phyloP scores from a whole-genome alignment of 2,113 vertebrate species.

The Lynx canadensis region DNA sequence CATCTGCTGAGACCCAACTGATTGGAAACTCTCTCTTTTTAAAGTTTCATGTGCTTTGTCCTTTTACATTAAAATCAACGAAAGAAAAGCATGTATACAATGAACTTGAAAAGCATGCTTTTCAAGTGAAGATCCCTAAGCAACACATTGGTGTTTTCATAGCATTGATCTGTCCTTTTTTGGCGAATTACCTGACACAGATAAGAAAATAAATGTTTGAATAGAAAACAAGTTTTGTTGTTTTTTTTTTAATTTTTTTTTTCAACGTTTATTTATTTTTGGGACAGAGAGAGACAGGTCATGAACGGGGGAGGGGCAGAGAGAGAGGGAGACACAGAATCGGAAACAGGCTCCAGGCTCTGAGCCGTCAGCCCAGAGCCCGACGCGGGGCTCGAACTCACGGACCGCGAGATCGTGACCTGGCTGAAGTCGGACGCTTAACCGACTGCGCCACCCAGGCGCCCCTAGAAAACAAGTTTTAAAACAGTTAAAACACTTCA shows the following conservation, averaged over 20 bases:
- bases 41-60: background rate
- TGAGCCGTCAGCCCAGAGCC: too few relatives aligned
- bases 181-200: background rate
- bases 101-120: background rate
- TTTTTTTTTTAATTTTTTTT: too few relatives aligned
- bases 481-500: background rate
- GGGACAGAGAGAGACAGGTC: too few relatives aligned
- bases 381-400: too few relatives aligned
- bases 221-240: slow-evolving; percentile 21
- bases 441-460: too few relatives aligned
- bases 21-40: background rate
- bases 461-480: slow-evolving; percentile 23
- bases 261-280: too few relatives aligned
- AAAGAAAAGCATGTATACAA: background rate
- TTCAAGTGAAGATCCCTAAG: background rate
- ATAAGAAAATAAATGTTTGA: slow-evolving; percentile 1
- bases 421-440: too few relatives aligned
- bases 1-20: background rate
- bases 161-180: background rate
- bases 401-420: too few relatives aligned
- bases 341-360: too few relatives aligned
- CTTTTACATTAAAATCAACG: background rate
- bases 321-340: too few relatives aligned
- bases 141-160: background rate
- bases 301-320: too few relatives aligned